Evolutionary conservation across 2,888 invertebrate genomes (phyloP).

Genomic region (Cephus spinipes): DNA sequence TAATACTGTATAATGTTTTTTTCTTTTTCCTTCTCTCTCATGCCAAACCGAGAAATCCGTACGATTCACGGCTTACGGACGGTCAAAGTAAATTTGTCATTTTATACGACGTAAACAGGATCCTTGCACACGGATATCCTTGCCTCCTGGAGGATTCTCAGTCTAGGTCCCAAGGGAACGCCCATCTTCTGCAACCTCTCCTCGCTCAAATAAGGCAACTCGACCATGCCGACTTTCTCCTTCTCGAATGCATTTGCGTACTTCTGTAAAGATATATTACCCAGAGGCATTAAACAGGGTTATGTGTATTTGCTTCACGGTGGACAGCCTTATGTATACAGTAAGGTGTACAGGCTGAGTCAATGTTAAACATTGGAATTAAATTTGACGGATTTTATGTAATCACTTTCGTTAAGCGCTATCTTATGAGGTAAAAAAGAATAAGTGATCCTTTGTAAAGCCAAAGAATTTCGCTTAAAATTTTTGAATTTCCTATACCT

Average conservation of each 20-base stretch:
- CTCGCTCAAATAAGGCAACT: conserved; percentile 90
- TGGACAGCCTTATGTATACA: conserved; percentile 7
- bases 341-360: not conserved
- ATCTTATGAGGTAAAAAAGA: not conserved
- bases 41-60: not conserved
- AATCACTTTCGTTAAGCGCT: not conserved
- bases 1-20: not conserved
- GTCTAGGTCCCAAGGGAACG: conserved; percentile 89
- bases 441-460: too few species aligned
- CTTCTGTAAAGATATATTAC: conserved; percentile 74
- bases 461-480: not conserved
- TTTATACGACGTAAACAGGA: conserved; percentile 70
- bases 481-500: not conserved
- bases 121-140: conserved; percentile 75
- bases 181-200: conserved; percentile 89
- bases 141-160: conserved; percentile 90
- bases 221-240: conserved; percentile 90
- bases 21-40: too few species aligned
- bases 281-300: not conserved
- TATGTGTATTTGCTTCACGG: not conserved
- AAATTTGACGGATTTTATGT: not conserved
- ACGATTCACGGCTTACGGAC: not conserved
- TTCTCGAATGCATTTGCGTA: conserved; percentile 86
- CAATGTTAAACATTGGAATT: not conserved
- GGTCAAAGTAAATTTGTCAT: not conserved